These are phyloP conservation scores for Rhynchotus rufescens DNA, from an alignment of 2,797 vertebrate species.

Conservation along the genomic window DNA sequence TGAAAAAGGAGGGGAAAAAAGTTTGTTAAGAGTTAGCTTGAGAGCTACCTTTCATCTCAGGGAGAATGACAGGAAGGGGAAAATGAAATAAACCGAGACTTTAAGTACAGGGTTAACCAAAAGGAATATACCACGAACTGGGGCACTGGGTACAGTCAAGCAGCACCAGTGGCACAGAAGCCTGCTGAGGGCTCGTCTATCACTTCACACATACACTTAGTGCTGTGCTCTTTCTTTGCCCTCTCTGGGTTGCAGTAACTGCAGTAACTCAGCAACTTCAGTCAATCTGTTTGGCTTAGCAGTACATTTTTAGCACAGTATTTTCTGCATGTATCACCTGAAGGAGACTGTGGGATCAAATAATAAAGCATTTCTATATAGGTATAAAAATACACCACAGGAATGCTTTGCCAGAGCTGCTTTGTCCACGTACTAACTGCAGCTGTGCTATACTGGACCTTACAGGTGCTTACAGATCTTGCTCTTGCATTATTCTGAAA, in stretches of 20 bases:
- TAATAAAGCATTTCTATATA: background rate
- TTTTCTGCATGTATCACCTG: background rate
- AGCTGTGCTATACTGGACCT: background rate
- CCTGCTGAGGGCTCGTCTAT: constrained; percentile 64
- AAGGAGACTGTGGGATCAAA: constrained; percentile 27
- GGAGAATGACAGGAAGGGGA: constrained; percentile 49
- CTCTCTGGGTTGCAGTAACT: constrained; percentile 77
- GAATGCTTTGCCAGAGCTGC: constrained; percentile 28
- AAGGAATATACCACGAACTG: constrained; percentile 6
- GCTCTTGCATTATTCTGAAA: background rate
- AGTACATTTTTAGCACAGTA: background rate
- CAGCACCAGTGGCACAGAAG: constrained; percentile 88
- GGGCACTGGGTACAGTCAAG: constrained; percentile 83
- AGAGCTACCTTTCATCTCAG: background rate
- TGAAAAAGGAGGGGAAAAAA: constrained; percentile 43
- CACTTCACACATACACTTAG: background rate
- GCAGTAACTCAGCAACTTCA: constrained; percentile 89
- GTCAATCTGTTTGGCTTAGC: constrained; percentile 16
- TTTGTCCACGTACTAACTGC: background rate
- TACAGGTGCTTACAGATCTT: background rate
- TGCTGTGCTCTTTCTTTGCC: constrained; percentile 46
- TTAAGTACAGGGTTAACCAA: constrained; percentile 38
- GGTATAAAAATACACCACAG: constrained; percentile 6
- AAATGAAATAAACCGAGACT: constrained; percentile 18
- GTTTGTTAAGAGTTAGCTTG: constrained; percentile 18